Percentiles rank a stretch among this genome's conserved stretches.
Conservation (phyloP, 1,140 invertebrate species). For the Paracyclopina nana region DNA sequence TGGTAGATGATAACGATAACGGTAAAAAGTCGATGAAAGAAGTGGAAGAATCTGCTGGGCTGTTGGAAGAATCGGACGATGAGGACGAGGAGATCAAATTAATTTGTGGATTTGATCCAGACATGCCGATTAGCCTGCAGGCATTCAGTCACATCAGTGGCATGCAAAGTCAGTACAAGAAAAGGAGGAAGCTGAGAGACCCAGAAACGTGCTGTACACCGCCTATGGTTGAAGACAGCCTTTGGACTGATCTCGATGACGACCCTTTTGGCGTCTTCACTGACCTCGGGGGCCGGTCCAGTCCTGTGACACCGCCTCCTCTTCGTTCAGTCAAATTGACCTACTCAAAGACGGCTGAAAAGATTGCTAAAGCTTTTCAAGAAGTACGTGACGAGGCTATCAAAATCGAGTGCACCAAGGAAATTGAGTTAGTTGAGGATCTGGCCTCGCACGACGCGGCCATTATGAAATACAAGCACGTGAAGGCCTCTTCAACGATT, state of each 20-base stretch:
- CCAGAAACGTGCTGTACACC: conserved; percentile 4
- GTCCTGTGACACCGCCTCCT: conserved; percentile 12
- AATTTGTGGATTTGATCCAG: conserved; percentile 2
- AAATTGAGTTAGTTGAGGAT: conserved; percentile 4
- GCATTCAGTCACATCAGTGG: not conserved
- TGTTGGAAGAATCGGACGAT: not conserved
- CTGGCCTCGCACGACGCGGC: conserved; percentile 13
- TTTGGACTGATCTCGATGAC: conserved; percentile 8
- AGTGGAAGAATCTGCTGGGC: conserved; percentile 2
- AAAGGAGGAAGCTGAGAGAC: not conserved
- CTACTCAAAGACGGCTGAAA: conserved; percentile 1
- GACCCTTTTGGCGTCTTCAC: conserved; percentile 15
- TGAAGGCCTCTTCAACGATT: too few species aligned
- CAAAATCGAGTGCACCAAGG: not conserved
- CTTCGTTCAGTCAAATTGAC: conserved; percentile 7
- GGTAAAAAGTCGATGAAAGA: not conserved
- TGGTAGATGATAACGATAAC: not conserved
- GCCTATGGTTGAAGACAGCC: not conserved
- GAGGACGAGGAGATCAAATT: conserved; percentile 11
- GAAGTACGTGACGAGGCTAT: not conserved
- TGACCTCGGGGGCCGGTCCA: conserved; percentile 2
- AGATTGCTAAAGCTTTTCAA: not conserved
- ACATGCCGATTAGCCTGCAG: conserved; percentile 9
- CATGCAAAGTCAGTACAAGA: conserved; percentile 2
- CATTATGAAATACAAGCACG: conserved; percentile 12